Base-by-base conservation (phyloP, 2,888 invertebrate genomes). In the Hypomecis atomaria region DNA sequence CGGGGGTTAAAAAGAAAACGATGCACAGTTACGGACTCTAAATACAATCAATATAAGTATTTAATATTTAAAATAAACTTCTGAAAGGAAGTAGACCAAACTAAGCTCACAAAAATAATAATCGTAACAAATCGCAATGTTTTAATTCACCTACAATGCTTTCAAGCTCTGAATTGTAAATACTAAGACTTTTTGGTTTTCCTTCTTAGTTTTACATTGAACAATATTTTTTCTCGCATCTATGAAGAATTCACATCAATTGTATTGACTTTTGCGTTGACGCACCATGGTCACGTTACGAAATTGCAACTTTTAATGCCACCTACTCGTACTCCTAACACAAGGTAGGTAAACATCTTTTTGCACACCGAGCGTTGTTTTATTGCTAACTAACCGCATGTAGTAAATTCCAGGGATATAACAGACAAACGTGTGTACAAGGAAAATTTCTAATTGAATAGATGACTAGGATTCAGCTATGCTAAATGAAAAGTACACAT, bases 241-340 rank as follows among this genome's bases (percentile, higher is more conserved):
- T 49, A 36, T 11, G 10, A 13, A 42, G 6, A 54, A 42, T 56
- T 45, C 6, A 45, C 55, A 34, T 45, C 42, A 42, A 42, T 11
- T 53, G 40, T 53, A 56, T 61, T 49, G 43, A 47, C 44, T 37
- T 40, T 49, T 45, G 0, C 42, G 11, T 59, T 33, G 47, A 54
- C 48, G 48, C 49, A 40, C 13, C 58, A 53, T 37, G 59, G 61
- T 50, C 59, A 45, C 38, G 34, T 65, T 65, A 62, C 66, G 47
- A 66, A 69, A 59, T 53, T 38, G 37, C 54, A 55, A 50, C 63
- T 37, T 40, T 11, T 59, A 34, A 65, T 61, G 66, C 53, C 56
- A 62, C 50, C 53, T 61, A 68, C 42, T 23, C 23, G 23, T 23
- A 23, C 34, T 62, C 62, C 54, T 23, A 50, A 62, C 59, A 62